Evolutionary conservation across 2,888 invertebrate genomes (phyloP), one percentile per base, ranked within the genome.

Genomic region (Cephus runcator): DNA sequence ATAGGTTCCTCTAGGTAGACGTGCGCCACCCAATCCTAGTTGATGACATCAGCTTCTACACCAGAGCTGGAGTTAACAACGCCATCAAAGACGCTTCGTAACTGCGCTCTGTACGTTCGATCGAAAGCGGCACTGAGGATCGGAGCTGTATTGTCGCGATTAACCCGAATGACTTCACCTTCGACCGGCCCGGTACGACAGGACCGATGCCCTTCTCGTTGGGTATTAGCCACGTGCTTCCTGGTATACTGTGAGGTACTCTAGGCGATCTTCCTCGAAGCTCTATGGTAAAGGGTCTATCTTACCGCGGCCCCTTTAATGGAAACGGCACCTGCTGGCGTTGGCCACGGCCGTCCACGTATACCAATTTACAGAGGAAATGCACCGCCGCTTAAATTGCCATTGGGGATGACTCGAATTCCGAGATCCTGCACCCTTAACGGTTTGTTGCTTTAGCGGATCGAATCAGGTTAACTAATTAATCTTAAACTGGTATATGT

Each of bases 321-420:
- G 75, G 31, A 11, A 71, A 31, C 30, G 12, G 78, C 69, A 34
- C 31, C 74, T 69, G 77, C 75, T 69, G 40, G 73, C 76, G 75
- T 40, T 35, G 56, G 56, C 23, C 74, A 73, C 79, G 76, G 77
- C 79, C 75, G 75, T 56, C 56, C 75, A 71, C 76, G 75, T 31
- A 73, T 75, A 76, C 79, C 79, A 81, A 81, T 81, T 79, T 79
- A 79, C 81, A 73, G 76, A 78, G 76, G 73, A 77, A 81, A 78
- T 76, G 76, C 76, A 76, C 78, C 74, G 74, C 76, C 71, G 30
- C 69, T 69, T 69, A 36, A 81, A 81, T 75, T 75, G 71, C 76
- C 76, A 71, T 71, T 34, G 71, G 15, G 31, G 31, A 71, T 71
- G 71, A 71, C 71, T 71, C 31, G 71, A 71, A 31, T 31, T 23